A percentile compares a stretch with the other conserved stretches of the same genome.
Evolutionary conservation across 2,888 invertebrate species (phyloP).

Genomic region (Marronus borbonicus): DNA sequence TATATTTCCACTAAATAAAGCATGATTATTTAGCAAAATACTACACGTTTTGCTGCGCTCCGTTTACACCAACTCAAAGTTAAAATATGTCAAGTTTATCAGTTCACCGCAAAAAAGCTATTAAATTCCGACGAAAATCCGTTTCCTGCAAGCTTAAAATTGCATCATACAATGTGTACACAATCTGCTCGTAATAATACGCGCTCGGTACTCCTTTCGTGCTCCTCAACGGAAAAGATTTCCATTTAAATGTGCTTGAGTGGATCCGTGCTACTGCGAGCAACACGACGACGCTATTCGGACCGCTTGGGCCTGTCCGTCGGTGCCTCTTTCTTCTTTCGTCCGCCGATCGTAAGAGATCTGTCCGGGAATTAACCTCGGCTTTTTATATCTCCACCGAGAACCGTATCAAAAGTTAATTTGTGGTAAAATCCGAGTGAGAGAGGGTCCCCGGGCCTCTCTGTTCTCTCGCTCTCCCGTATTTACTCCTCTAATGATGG

Average conservation of each 20-base stretch:
- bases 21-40: too few species aligned
- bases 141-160: too few species aligned
- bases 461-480: slow-evolving; percentile 50
- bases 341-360: slow-evolving; percentile 57
- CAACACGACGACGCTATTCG: slow-evolving; percentile 57
- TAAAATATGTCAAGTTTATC: too few species aligned
- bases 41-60: too few species aligned
- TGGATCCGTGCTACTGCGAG: slow-evolving; percentile 51
- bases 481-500: slow-evolving; percentile 68
- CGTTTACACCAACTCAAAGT: too few species aligned
- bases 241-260: slow-evolving; percentile 69
- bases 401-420: slow-evolving; percentile 71
- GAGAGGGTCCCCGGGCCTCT: slow-evolving; percentile 61
- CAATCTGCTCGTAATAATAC: too few species aligned
- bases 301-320: slow-evolving; percentile 48
- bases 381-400: slow-evolving; percentile 70
- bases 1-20: too few species aligned
- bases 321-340: slow-evolving; percentile 25
- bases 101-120: too few species aligned
- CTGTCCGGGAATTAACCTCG: slow-evolving; percentile 65
- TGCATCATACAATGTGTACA: too few species aligned
- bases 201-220: slow-evolving; percentile 52
- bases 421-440: slow-evolving; percentile 68
- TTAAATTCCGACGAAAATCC: background rate
- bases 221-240: slow-evolving; percentile 57